These are phyloP conservation scores for Cliona cf. orientalis DNA, from an alignment of 37 sponge, comb jelly and placozoan genomes.

Conservation along the genomic window DNA sequence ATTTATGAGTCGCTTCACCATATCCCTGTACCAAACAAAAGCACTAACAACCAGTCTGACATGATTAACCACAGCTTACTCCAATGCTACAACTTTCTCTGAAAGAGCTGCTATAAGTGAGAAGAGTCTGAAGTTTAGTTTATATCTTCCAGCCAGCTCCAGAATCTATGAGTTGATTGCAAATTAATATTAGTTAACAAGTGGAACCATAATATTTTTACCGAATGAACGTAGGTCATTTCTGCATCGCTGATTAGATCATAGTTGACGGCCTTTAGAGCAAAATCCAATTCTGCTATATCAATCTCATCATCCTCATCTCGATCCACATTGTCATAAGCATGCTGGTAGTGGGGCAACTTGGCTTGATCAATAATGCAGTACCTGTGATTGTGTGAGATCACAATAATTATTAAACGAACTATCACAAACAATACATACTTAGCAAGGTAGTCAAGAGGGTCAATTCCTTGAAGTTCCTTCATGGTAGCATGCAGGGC, in stretches of 20 bases:
- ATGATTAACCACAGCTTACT: constrained; percentile 51
- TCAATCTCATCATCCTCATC: constrained; percentile 89
- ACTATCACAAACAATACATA: neutral
- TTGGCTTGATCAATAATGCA: constrained; percentile 84
- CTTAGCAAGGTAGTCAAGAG: constrained; percentile 90
- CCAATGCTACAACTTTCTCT: constrained; percentile 89
- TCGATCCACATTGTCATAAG: constrained; percentile 77
- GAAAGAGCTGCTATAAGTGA: constrained; percentile 89
- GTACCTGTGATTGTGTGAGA: constrained; percentile 26
- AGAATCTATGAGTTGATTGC: constrained; percentile 55
- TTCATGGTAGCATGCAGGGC: constrained; percentile 64
- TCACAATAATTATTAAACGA: neutral
- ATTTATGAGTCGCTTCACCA: constrained; percentile 92
- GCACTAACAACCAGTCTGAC: no score
- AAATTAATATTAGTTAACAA: neutral
- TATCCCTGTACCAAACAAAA: constrained; percentile 62
- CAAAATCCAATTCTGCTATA: constrained; percentile 84
- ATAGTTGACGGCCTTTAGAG: constrained; percentile 90
- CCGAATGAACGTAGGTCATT: constrained; percentile 75
- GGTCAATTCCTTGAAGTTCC: constrained; percentile 84
- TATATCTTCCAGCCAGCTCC: constrained; percentile 81
- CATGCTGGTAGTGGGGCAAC: constrained; percentile 53
- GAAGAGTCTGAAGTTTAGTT: constrained; percentile 85
- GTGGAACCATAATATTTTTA: constrained; percentile 8
- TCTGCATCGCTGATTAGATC: constrained; percentile 85